Evolutionary conservation across 2,888 invertebrate species (phyloP).

Genomic region (Apodemia hepburni): DNA sequence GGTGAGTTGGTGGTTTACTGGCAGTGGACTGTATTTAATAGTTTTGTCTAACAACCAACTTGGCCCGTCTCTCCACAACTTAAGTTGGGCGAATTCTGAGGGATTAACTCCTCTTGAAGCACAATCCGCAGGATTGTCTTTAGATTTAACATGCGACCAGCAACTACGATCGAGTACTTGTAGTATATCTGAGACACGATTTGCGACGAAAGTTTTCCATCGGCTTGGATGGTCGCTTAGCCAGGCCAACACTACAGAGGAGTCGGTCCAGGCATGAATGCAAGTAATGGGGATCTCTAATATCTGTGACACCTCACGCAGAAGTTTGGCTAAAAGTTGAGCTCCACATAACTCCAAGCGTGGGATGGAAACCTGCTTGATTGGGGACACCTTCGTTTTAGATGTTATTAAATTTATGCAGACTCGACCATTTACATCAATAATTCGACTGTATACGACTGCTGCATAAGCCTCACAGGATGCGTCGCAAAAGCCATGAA

Average conservation of each 20-base stretch:
- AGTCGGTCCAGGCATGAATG: conserved; percentile 26
- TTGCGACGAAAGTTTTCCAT: conserved; percentile 26
- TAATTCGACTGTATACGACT: no score
- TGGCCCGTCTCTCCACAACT: conserved; percentile 31
- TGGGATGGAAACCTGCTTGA: conserved; percentile 12
- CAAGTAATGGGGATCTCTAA: conserved; percentile 14
- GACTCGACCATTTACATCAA: not conserved
- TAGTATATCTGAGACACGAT: not conserved
- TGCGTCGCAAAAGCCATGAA: no score
- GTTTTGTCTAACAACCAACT: conserved; percentile 20
- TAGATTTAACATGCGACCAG: conserved; percentile 33
- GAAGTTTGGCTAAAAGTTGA: conserved; percentile 19
- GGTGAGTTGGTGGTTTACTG: not conserved
- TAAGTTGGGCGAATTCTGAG: conserved; percentile 9
- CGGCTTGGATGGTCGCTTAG: conserved; percentile 20
- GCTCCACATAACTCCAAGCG: conserved; percentile 19
- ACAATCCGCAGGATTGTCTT: conserved; percentile 38
- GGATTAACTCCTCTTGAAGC: conserved; percentile 33
- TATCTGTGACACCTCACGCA: conserved; percentile 13
- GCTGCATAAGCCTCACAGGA: no score
- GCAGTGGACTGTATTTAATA: conserved; percentile 10
- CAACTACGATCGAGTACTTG: conserved; percentile 19
- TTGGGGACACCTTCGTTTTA: no score
- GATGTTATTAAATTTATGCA: not conserved
- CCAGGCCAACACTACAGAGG: conserved; percentile 23